Percentiles rank a stretch among this genome's conserved stretches.
phyloP scores from a whole-genome alignment of 1,140 invertebrate species.

The Aphelinus certus region DNA sequence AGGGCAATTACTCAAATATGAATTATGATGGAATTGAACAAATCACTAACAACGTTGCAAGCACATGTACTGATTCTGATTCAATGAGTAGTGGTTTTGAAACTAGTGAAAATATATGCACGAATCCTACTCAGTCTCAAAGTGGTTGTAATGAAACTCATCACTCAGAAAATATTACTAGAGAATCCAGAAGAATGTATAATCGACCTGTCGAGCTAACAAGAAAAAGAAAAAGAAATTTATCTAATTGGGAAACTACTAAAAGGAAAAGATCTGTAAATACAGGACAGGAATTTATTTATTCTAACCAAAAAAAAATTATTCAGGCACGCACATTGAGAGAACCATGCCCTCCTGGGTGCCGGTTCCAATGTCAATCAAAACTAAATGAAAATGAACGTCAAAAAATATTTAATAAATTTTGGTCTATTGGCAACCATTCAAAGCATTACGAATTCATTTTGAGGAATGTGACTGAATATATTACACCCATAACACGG shows the following conservation, averaged over 20 bases:
- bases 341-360: constrained; percentile 10
- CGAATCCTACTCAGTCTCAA: no score
- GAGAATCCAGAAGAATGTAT: no score
- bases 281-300: constrained; percentile 1
- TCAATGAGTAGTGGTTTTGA: no score
- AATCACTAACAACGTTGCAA: no score
- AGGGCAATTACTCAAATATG: no score
- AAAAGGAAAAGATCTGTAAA: neutral
- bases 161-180: no score
- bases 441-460: neutral
- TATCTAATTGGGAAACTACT: neutral
- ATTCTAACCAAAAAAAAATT: neutral
- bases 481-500: neutral
- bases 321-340: neutral
- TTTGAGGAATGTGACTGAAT: neutral
- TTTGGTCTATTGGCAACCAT: neutral
- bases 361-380: neutral
- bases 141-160: no score
- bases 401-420: neutral
- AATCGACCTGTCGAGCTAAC: neutral
- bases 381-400: neutral
- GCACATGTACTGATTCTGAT: no score
- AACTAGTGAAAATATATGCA: no score
- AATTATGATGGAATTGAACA: no score
- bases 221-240: constrained; percentile 2